phyloP scores from a whole-genome alignment of 2,797 vertebrate species.

The Enteromius fasciolatus region DNA sequence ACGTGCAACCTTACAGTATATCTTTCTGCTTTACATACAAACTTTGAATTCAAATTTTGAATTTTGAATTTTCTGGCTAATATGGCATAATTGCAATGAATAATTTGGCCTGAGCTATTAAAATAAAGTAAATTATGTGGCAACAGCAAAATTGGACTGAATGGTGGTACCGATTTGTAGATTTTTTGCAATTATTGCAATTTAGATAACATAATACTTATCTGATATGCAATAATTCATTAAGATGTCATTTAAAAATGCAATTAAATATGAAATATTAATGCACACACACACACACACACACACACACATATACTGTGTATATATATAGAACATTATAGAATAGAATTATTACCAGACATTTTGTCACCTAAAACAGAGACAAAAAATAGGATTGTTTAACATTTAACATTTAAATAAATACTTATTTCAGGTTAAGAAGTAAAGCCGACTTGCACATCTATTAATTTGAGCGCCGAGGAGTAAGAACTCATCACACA shows the following conservation, averaged over 20 bases:
- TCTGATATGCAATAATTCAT: neutral
- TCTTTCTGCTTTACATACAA: neutral
- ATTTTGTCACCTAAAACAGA: slow-evolving; percentile 14
- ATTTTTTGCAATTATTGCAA: too few species aligned
- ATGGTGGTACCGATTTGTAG: too few species aligned
- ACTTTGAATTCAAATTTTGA: neutral
- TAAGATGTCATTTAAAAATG: neutral
- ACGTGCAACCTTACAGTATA: neutral
- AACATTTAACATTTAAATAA: neutral
- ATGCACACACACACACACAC: too few species aligned
- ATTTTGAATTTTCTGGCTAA: neutral
- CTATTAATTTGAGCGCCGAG: too few species aligned
- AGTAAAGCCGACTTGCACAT: neutral
- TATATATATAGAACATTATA: too few species aligned
- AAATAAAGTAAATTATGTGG: neutral
- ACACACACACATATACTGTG: too few species aligned
- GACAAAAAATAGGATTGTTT: neutral
- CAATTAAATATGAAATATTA: neutral
- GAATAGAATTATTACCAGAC: neutral
- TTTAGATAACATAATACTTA: neutral
- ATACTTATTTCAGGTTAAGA: neutral
- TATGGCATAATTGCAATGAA: neutral
- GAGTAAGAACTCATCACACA: neutral
- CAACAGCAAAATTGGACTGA: neutral
- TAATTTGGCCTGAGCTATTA: neutral